A percentile compares a stretch with the other conserved stretches of the same genome.
Evolutionary conservation across 2,113 vertebrate species (phyloP).

Genomic region (Larimichthys crocea): DNA sequence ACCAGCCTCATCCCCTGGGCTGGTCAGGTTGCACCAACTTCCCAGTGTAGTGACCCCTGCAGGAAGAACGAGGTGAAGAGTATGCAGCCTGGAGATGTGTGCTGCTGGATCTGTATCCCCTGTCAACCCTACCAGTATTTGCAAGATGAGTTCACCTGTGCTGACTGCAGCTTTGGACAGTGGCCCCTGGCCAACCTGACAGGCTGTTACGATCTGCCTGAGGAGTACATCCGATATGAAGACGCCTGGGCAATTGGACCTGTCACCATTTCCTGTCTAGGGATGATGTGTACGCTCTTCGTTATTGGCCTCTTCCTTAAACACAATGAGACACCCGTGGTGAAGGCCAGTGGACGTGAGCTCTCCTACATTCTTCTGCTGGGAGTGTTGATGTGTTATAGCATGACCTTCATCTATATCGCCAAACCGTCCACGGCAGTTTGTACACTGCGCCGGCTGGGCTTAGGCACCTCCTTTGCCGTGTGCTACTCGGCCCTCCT

Average conservation of each 20-base stretch:
- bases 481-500: constrained; percentile 97
- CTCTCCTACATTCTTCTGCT: constrained; percentile 97
- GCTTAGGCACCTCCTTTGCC: constrained; percentile 94
- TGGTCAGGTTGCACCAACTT: constrained; percentile 85
- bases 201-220: constrained; percentile 94
- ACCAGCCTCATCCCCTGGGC: constrained; percentile 92
- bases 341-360: constrained; percentile 97
- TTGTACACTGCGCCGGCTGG: constrained; percentile 92
- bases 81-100: constrained; percentile 97
- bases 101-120: constrained; percentile 98
- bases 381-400: constrained; percentile 96
- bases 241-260: constrained; percentile 97
- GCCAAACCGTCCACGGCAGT: constrained; percentile 93
- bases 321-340: constrained; percentile 94
- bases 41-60: constrained; percentile 98
- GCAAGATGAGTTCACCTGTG: constrained; percentile 94
- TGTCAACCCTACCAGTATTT: constrained; percentile 96
- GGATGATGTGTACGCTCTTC: constrained; percentile 93
- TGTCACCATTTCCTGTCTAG: constrained; percentile 94
- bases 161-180: constrained; percentile 94
- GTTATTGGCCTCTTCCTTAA: constrained; percentile 92
- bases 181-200: constrained; percentile 95
- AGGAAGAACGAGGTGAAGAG: constrained; percentile 97
- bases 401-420: constrained; percentile 98
- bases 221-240: constrained; percentile 97